Percentiles rank a stretch among this genome's conserved stretches.
These are phyloP conservation scores for Chalcosyrphus nemorum DNA, from an alignment of 2,888 invertebrate species.

Conservation along the genomic window DNA sequence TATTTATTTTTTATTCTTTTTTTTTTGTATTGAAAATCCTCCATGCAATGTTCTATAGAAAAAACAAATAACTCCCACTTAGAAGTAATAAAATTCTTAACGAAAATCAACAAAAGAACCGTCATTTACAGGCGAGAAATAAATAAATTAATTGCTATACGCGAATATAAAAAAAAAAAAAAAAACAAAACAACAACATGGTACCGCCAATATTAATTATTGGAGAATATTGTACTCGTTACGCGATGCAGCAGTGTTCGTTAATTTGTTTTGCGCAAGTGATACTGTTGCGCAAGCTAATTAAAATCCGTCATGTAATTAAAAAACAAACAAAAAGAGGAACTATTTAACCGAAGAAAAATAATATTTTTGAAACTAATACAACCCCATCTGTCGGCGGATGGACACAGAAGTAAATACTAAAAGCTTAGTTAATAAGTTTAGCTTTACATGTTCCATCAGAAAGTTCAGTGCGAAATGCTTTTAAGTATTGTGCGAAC, in stretches of 20 bases:
- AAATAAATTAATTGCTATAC: slow-evolving; percentile 11
- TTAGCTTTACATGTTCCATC: too few relatives aligned
- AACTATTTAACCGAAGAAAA: too few relatives aligned
- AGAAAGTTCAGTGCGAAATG: neutral
- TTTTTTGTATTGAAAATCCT: neutral
- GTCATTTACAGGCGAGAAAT: neutral
- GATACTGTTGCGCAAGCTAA: neutral
- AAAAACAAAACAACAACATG: slow-evolving; percentile 1
- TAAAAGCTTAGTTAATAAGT: too few relatives aligned
- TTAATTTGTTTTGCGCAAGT: neutral
- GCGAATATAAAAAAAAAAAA: too few relatives aligned
- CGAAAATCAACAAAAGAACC: slow-evolving; percentile 5
- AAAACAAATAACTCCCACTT: slow-evolving; percentile 6
- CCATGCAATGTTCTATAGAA: neutral
- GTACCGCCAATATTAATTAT: neutral
- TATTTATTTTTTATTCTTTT: neutral
- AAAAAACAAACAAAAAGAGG: too few relatives aligned
- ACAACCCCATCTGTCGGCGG: slow-evolving; percentile 19
- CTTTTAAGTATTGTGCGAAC: too few relatives aligned
- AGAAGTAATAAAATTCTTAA: neutral
- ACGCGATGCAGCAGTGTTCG: neutral
- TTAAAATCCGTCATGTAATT: neutral
- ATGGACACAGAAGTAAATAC: too few relatives aligned
- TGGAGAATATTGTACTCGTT: neutral
- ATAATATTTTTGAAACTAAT: neutral